Base-by-base conservation (phyloP, 2,888 invertebrate species). In the Troides oblongomaculatus region DNA sequence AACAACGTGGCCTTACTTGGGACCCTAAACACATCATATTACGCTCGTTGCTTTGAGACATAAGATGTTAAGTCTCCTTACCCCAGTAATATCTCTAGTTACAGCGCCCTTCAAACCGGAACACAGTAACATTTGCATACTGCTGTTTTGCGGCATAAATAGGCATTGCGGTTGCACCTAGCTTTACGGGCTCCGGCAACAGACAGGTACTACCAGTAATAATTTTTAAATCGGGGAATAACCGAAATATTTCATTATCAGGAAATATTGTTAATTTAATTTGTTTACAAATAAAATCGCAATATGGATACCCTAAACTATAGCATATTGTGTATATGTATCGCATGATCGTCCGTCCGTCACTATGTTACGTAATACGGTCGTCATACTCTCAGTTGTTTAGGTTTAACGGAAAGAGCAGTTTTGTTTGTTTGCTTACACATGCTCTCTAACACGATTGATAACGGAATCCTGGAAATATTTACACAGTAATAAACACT, bases 371-470 rank as follows among this genome's bases (percentile, higher is more conserved):
- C 66, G 70, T 70, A 70, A 70, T 23, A 12, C 59, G 23, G 36
- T 56, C 70, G 70, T 70, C 70, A 70, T 66, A 23, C 59, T 59
- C 56, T 58, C 50, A 59, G 59, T 66, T 59, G 66, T 70, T 70
- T 66, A 36, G 66, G 50, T 58, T 70, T 70, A 63, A 56, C 63
- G 61, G 61, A 39, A 30, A 66, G 66, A 59, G 59, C 14, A 30
- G 57, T 18, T 25, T 53, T 65, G 63, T 21, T 70, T 63, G 53
- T 70, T 43, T 66, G 63, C 53, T 62, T 53, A 62, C 57, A 59
- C 21, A 10, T 46, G 66, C 50, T 62, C 65, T 59, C 57, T 30
- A 43, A n/a, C 53, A n/a, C 18, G 6, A 53, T n/a, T 53, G n/a
- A n/a, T 53, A 53, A 53, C 53, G 6, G 53, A n/a, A 53, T 53